A percentile compares a stretch with the other conserved stretches of the same genome.
Evolutionary conservation across 2,113 vertebrate genomes (phyloP).

Genomic region (Zosterops hypoxanthus): DNA sequence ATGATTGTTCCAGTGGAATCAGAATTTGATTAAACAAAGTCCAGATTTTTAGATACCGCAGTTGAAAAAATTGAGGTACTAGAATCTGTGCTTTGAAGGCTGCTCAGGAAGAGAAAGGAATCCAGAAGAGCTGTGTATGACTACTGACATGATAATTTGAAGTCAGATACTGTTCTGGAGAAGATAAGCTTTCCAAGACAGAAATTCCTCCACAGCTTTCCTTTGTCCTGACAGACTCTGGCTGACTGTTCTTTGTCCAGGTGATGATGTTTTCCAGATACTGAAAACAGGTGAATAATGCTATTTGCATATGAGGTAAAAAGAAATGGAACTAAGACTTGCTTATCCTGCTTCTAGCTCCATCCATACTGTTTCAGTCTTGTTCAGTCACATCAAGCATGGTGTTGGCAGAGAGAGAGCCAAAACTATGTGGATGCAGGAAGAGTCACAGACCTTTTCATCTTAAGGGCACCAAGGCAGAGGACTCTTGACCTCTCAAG

Average conservation of each 20-base stretch:
- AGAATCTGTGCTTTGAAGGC: background rate
- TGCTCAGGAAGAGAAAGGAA: background rate
- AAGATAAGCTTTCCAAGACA: background rate
- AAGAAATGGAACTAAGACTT: background rate
- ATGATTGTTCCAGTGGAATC: background rate
- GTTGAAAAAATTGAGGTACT: background rate
- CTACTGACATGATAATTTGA: background rate
- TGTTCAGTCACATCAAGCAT: background rate
- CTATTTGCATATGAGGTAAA: background rate
- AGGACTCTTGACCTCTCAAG: background rate
- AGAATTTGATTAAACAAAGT: background rate
- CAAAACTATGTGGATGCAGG: background rate
- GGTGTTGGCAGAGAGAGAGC: background rate
- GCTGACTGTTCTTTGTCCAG: background rate
- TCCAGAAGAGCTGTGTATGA: background rate
- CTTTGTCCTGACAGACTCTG: background rate
- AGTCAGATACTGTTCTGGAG: background rate
- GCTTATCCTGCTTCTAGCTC: background rate
- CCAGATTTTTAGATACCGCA: background rate
- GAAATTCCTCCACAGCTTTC: background rate
- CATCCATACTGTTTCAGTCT: background rate
- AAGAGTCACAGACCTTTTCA: background rate
- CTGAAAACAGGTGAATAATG: background rate
- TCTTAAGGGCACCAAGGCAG: background rate
- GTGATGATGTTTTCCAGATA: background rate